Conservation (phyloP, 2,113 vertebrate genomes). For the Otocyon megalotis region DNA sequence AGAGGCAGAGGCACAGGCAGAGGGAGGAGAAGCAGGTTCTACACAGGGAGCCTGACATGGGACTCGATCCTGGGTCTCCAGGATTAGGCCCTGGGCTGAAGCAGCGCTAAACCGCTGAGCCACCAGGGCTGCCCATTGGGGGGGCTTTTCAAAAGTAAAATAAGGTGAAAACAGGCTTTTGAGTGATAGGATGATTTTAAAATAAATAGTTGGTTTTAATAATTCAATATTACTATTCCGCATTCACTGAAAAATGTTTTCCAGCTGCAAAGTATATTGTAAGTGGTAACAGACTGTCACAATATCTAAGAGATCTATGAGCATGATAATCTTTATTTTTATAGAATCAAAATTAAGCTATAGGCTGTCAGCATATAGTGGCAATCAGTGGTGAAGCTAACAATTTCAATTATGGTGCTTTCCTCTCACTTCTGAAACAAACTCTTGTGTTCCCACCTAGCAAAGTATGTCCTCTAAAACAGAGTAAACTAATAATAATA, state of each 20-base stretch:
- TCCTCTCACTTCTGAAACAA: neutral
- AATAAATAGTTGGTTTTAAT: slow-evolving; percentile 7
- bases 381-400: neutral
- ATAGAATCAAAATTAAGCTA: neutral
- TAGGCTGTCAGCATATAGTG: neutral
- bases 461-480: neutral
- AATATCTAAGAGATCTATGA: neutral
- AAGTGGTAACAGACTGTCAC: neutral
- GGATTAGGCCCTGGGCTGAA: no score
- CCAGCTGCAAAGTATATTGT: neutral
- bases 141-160: neutral
- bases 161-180: neutral
- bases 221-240: neutral
- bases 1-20: no score
- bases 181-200: neutral
- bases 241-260: neutral
- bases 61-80: no score
- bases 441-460: neutral
- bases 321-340: neutral
- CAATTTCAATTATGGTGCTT: neutral
- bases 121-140: no score
- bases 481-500: neutral
- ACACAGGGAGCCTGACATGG: no score
- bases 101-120: no score
- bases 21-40: no score